phyloP scores from a whole-genome alignment of 2,888 invertebrate genomes.

The Frankliniella intonsa region DNA sequence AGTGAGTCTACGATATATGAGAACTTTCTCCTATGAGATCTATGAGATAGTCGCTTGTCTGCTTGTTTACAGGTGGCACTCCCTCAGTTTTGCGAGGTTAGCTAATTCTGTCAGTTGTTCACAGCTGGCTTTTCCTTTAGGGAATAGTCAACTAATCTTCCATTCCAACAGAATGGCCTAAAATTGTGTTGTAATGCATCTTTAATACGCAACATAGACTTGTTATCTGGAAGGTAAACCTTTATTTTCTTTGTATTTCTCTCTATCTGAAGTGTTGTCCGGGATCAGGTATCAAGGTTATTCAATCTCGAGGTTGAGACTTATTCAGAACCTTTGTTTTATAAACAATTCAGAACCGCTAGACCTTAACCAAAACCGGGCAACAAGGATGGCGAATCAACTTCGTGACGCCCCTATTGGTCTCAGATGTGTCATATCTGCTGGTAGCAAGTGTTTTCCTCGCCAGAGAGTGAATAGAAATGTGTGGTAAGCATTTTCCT shows the following conservation, averaged over 20 bases:
- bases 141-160: background rate
- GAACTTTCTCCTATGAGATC: too few relatives aligned
- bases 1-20: too few relatives aligned
- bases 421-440: constrained; percentile 55
- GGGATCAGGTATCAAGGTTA: background rate
- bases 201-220: background rate
- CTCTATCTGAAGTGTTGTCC: background rate
- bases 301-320: background rate
- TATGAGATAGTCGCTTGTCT: background rate
- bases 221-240: background rate
- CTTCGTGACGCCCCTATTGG: constrained; percentile 61
- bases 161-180: background rate
- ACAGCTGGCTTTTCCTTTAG: background rate
- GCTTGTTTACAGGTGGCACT: constrained; percentile 19
- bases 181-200: background rate
- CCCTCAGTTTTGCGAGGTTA: background rate
- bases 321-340: background rate
- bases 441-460: constrained; percentile 55
- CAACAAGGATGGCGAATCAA: constrained; percentile 53
- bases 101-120: background rate
- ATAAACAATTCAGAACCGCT: background rate
- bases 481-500: constrained; percentile 53
- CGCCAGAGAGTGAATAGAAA: constrained; percentile 60
- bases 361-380: background rate
- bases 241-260: background rate